Conservation (phyloP, 2,113 vertebrate species). For the Gavialis gangeticus region DNA sequence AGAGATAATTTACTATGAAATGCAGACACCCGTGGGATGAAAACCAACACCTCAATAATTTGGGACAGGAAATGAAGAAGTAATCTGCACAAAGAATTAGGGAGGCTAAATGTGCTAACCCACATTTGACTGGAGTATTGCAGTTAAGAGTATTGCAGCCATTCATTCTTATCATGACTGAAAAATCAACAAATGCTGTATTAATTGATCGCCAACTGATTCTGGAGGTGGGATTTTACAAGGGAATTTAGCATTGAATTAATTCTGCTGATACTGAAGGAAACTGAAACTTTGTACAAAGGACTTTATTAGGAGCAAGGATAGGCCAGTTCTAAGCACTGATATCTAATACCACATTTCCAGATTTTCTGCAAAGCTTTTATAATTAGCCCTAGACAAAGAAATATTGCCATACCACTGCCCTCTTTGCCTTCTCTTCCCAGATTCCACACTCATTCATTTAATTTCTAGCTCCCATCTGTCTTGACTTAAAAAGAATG, state of each 20-base stretch:
- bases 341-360: neutral
- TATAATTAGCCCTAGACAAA: neutral
- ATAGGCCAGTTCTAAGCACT: neutral
- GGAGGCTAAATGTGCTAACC: neutral
- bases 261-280: accelerated
- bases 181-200: neutral
- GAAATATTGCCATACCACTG: neutral
- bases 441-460: neutral
- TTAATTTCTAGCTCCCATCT: neutral
- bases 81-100: neutral
- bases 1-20: neutral
- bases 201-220: neutral
- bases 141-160: neutral
- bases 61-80: neutral
- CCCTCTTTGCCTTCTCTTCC: neutral
- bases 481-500: neutral
- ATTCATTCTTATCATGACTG: neutral
- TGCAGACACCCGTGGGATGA: neutral
- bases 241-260: neutral
- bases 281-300: neutral
- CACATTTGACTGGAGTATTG: neutral
- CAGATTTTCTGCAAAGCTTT: neutral
- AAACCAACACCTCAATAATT: neutral
- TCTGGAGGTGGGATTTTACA: neutral
- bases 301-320: neutral